Evolutionary conservation across 2,797 vertebrate species (phyloP).

Genomic region (Pipistrellus pygmaeus): DNA sequence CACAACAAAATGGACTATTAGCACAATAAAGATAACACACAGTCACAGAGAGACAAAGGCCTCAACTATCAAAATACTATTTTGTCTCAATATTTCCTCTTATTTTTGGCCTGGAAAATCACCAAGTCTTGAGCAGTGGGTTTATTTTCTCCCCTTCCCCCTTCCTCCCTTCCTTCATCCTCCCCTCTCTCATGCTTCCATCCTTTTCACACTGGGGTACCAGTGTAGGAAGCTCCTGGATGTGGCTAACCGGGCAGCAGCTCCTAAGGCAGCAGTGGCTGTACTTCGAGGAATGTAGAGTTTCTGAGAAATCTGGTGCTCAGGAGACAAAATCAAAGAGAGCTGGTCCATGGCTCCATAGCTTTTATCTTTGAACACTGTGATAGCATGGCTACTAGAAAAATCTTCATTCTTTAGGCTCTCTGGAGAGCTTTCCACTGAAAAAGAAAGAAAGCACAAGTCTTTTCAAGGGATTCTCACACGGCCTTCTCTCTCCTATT

Average conservation of each 20-base stretch:
- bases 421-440: conserved; percentile 80
- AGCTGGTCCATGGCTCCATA: conserved; percentile 68
- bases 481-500: not conserved
- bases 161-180: not conserved
- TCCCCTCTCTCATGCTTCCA: conserved; percentile 52
- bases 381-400: not conserved
- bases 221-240: conserved; percentile 82
- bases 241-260: conserved; percentile 81
- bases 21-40: conserved; percentile 35
- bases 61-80: not conserved
- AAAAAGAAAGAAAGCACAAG: conserved; percentile 67
- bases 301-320: conserved; percentile 77
- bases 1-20: not conserved
- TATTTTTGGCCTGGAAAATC: not conserved
- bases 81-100: not conserved
- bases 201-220: conserved; percentile 72
- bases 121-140: not conserved
- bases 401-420: conserved; percentile 70
- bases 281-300: conserved; percentile 82
- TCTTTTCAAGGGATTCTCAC: not conserved
- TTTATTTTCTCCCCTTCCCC: too few species aligned
- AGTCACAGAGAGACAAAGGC: conserved; percentile 39
- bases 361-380: not conserved
- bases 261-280: conserved; percentile 82
- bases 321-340: conserved; percentile 78